Percentiles rank a stretch among this genome's conserved stretches.
Evolutionary conservation across 2,113 vertebrate species (phyloP).

Genomic region (Serilophus lunatus): DNA sequence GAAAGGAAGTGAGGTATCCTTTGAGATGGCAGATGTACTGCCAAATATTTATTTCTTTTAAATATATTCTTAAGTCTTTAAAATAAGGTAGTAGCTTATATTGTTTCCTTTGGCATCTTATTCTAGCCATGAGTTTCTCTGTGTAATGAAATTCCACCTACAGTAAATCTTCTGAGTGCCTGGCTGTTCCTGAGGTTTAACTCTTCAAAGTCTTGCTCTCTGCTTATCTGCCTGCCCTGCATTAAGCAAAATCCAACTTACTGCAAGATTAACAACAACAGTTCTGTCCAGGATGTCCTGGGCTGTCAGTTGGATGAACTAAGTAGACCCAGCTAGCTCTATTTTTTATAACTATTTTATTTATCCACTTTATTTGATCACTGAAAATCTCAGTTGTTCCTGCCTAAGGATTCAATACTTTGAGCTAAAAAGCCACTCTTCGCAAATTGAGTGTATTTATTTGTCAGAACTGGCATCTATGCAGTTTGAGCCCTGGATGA

Average conservation of each 20-base stretch:
- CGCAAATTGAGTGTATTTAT: neutral
- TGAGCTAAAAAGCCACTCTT: neutral
- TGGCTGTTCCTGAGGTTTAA: conserved; percentile 27
- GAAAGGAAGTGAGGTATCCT: conserved; percentile 15
- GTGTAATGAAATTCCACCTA: conserved; percentile 57
- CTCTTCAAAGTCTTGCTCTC: neutral
- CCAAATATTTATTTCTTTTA: conserved; percentile 46
- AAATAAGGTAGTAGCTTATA: conserved; percentile 15
- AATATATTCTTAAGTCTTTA: conserved; percentile 47
- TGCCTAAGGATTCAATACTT: neutral
- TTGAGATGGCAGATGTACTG: conserved; percentile 27
- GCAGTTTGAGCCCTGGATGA: neutral
- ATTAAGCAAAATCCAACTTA: neutral
- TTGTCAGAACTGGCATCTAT: neutral
- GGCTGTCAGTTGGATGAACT: neutral
- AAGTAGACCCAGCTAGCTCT: neutral
- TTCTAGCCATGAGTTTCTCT: conserved; percentile 31
- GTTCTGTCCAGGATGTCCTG: neutral
- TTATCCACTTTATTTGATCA: neutral
- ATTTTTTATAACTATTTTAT: neutral
- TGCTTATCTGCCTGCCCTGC: neutral
- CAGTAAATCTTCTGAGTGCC: conserved; percentile 22
- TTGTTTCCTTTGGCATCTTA: conserved; percentile 59
- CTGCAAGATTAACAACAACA: neutral
- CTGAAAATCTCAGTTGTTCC: neutral